phyloP scores from a whole-genome alignment of 1,140 invertebrate genomes.

The Drosophila neocordata region DNA sequence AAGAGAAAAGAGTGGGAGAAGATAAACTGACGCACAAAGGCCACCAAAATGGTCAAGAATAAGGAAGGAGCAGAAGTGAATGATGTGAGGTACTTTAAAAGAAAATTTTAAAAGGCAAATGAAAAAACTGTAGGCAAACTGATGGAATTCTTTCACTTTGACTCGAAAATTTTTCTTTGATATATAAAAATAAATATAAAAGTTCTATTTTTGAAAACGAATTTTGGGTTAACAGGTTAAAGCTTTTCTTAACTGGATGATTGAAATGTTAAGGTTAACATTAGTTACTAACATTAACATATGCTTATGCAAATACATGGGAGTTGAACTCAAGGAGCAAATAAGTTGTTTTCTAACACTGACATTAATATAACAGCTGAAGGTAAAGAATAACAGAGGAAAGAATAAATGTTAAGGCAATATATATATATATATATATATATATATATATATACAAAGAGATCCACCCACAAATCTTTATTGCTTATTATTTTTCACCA shows the following conservation, averaged over 20 bases:
- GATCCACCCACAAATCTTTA: slow-evolving; percentile 52
- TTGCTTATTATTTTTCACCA: slow-evolving; percentile 67
- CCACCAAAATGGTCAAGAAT: not conserved
- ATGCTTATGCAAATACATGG: no score
- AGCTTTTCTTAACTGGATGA: no score
- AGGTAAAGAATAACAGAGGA: no score
- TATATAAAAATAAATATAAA: not conserved
- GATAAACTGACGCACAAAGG: slow-evolving; percentile 11
- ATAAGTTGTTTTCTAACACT: no score
- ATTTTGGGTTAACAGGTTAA: not conserved
- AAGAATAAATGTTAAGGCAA: no score
- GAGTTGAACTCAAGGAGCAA: no score
- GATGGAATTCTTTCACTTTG: not conserved
- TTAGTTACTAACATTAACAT: no score
- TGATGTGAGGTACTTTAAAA: not conserved
- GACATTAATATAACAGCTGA: no score
- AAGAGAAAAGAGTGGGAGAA: slow-evolving; percentile 8
- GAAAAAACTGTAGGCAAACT: not conserved
- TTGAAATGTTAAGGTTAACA: no score
- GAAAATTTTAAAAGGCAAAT: not conserved
- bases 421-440: no score
- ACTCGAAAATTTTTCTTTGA: not conserved
- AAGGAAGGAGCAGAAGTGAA: not conserved
- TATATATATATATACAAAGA: slow-evolving; percentile 27
- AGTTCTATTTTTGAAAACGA: not conserved